phyloP scores from a whole-genome alignment of 2,888 invertebrate genomes.

The Metallyticus violacea region DNA sequence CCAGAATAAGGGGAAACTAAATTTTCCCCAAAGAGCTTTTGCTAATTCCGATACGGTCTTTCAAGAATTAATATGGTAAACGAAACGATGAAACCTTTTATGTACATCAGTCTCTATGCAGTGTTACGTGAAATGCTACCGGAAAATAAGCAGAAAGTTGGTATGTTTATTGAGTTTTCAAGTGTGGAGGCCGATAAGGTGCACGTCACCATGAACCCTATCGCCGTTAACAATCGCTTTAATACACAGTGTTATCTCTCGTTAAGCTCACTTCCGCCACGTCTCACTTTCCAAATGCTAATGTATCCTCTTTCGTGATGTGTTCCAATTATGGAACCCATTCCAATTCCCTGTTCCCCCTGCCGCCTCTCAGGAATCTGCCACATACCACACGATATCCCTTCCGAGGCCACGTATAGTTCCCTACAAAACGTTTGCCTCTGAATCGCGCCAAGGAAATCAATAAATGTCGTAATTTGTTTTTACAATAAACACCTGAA shows the following conservation, averaged over 20 bases:
- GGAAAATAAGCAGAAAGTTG: too few relatives aligned
- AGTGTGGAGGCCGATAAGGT: background rate
- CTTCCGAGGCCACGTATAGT: background rate
- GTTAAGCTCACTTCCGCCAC: background rate
- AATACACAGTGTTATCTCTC: background rate
- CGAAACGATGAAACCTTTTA: too few relatives aligned
- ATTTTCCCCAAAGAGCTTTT: too few relatives aligned
- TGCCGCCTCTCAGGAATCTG: background rate
- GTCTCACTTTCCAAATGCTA: conserved; percentile 4
- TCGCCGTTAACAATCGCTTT: background rate
- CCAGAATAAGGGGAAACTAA: too few relatives aligned
- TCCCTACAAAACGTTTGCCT: background rate
- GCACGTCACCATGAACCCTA: background rate
- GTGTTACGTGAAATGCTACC: too few relatives aligned
- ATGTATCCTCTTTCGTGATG: conserved; percentile 10
- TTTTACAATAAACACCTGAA: too few relatives aligned
- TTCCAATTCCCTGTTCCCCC: background rate
- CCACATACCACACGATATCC: background rate
- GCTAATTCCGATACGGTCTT: too few relatives aligned
- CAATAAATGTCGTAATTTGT: background rate
- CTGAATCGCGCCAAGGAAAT: too few relatives aligned
- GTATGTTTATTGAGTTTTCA: background rate
- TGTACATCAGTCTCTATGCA: too few relatives aligned
- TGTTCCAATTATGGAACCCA: background rate
- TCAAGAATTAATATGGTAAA: too few relatives aligned